These are phyloP conservation scores for Phortica magna DNA, from an alignment of 2,888 invertebrate genomes.

Conservation along the genomic window DNA sequence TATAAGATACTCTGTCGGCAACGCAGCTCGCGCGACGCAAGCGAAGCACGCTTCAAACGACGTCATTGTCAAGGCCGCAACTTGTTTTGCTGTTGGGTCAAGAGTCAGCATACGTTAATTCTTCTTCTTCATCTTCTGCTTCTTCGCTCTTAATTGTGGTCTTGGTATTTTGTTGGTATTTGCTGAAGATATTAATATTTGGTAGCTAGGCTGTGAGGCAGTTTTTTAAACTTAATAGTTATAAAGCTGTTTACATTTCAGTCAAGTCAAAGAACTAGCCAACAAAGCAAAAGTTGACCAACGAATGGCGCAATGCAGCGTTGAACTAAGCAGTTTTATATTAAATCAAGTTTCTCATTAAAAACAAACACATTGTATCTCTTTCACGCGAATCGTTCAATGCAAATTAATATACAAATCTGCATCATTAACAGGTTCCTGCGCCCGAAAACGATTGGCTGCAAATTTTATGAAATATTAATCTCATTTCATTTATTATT, in stretches of 20 bases:
- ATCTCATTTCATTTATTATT: too few species aligned
- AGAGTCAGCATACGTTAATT: constrained; percentile 59
- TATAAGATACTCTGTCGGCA: neutral
- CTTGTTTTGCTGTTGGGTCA: constrained; percentile 65
- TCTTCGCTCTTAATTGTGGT: neutral
- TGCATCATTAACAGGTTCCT: too few species aligned
- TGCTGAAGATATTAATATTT: neutral
- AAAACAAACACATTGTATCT: neutral
- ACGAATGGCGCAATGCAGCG: neutral
- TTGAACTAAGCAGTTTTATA: neutral
- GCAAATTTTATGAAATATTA: too few species aligned
- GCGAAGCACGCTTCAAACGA: constrained; percentile 40
- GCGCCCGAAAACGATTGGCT: too few species aligned
- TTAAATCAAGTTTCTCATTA: neutral
- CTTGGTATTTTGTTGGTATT: neutral
- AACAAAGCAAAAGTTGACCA: neutral
- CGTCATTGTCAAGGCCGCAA: constrained; percentile 61
- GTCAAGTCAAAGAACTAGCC: neutral
- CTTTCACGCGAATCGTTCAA: neutral
- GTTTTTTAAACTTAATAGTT: neutral
- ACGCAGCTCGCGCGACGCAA: neutral
- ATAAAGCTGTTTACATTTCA: neutral
- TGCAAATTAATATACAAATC: neutral
- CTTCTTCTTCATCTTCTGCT: constrained; percentile 24
- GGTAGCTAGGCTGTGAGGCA: neutral